Evolutionary conservation across 2,797 vertebrate species (phyloP), one percentile per base, ranked within the genome.

Genomic region (Scleropages formosus): DNA sequence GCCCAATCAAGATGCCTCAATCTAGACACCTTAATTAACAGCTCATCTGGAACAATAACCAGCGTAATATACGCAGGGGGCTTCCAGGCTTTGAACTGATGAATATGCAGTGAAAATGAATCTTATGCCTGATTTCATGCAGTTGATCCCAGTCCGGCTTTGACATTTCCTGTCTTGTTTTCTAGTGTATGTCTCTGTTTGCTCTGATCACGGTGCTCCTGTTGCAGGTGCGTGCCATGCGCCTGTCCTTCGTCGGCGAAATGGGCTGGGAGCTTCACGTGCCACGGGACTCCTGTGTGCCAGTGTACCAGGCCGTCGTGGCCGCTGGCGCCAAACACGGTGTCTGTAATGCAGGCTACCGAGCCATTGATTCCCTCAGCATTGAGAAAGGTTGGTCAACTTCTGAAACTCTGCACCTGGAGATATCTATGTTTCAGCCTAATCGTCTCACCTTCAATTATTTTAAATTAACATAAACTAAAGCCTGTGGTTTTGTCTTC

Each of bases 251-350:
- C 0, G 96, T 99, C 0, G 97, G 97, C 0, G 97, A 99, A 89
- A 88, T 98, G 81, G 97, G 96, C 80, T 99, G 97, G 97, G 97
- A 99, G 91, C 90, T 99, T 81, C 97, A 99, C 49, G 85, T 96
- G 74, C 96, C 97, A 61, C 85, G 75, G 85, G 85, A 79, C 0
- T 90, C 95, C 74, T 98, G 96, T 0, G 85, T 96, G 66, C 90
- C 91, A 0, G 95, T 98, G 75, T 98, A 98, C 85, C 84, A n/a
- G 0, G 93, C 96, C 0, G 90, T 99, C 90, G 96, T 97, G 96
- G 78, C 92, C 0, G 93, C 92, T 0, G 96, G 97, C 0, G 90
- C 91, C 77, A 93, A 89, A 79, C 87, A 94, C 0, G 89, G 94
- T 75, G 93, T 96, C 8, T 61, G 90, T 86, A 95, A 98, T 4